A percentile compares a stretch with the other conserved stretches of the same genome.
phyloP scores from a whole-genome alignment of 2,797 vertebrate genomes.

The Nannoperca obscura region DNA sequence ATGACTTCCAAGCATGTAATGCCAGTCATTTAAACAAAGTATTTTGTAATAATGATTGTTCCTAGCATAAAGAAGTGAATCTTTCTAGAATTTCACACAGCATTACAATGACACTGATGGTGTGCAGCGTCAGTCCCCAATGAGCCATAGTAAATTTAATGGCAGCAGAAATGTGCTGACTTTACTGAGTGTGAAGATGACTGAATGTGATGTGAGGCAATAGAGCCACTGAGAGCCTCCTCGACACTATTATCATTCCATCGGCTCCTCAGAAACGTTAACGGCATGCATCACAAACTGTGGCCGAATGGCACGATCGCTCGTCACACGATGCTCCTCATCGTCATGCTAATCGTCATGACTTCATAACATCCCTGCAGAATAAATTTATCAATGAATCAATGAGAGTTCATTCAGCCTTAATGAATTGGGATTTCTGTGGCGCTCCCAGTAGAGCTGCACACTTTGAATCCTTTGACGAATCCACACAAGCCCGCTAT shows the following conservation, averaged over 20 bases:
- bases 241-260: constrained; percentile 72
- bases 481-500: constrained; percentile 49
- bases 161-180: constrained; percentile 82
- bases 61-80: constrained; percentile 68
- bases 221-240: constrained; percentile 65
- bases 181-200: constrained; percentile 85
- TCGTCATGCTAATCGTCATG: constrained; percentile 44
- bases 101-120: constrained; percentile 73
- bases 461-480: constrained; percentile 49
- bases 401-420: constrained; percentile 46
- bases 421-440: constrained; percentile 63
- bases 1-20: constrained; percentile 69
- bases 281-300: constrained; percentile 68
- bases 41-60: constrained; percentile 77
- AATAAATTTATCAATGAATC: constrained; percentile 62
- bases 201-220: constrained; percentile 77
- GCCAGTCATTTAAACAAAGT: constrained; percentile 63
- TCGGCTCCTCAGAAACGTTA: constrained; percentile 65
- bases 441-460: constrained; percentile 14
- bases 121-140: constrained; percentile 71
- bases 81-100: constrained; percentile 71
- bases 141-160: constrained; percentile 80
- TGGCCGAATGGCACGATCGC: constrained; percentile 12
- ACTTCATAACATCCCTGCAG: constrained; percentile 29
- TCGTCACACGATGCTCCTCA: constrained; percentile 21